Percentiles rank a stretch among this genome's conserved stretches.
Evolutionary conservation across 2,888 invertebrate genomes (phyloP).

Genomic region (Melanchra persicariae): DNA sequence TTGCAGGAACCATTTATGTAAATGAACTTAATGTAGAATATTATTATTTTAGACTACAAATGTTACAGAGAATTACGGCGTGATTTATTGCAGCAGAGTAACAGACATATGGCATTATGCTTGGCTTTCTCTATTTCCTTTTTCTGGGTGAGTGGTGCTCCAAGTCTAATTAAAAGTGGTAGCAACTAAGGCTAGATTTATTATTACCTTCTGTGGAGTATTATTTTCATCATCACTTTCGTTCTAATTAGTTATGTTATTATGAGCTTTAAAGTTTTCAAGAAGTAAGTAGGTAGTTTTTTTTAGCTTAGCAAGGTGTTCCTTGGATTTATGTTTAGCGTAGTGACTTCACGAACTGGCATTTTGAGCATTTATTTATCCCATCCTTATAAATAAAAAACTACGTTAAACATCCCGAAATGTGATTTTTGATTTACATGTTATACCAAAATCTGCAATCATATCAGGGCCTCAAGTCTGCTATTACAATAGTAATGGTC

Average conservation of each 20-base stretch:
- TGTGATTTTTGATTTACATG: background rate
- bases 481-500: no score
- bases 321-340: background rate
- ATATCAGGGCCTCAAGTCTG: no score
- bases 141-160: conserved; percentile 15
- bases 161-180: conserved; percentile 40
- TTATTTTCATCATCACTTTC: conserved; percentile 19
- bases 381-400: background rate
- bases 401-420: no score
- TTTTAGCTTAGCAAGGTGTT: background rate
- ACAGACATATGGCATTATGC: conserved; percentile 22
- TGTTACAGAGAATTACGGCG: conserved; percentile 11
- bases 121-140: conserved; percentile 3
- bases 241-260: conserved; percentile 13
- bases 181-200: conserved; percentile 1
- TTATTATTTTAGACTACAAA: conserved; percentile 29
- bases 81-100: conserved; percentile 30
- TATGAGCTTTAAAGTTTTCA: background rate
- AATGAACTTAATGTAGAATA: conserved; percentile 9
- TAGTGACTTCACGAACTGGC: background rate
- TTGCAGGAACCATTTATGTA: conserved; percentile 8
- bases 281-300: background rate
- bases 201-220: conserved; percentile 13
- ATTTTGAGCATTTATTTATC: background rate
- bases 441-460: background rate